Evolutionary conservation across 2,888 invertebrate genomes (phyloP).

Genomic region (Erebia aethiops): DNA sequence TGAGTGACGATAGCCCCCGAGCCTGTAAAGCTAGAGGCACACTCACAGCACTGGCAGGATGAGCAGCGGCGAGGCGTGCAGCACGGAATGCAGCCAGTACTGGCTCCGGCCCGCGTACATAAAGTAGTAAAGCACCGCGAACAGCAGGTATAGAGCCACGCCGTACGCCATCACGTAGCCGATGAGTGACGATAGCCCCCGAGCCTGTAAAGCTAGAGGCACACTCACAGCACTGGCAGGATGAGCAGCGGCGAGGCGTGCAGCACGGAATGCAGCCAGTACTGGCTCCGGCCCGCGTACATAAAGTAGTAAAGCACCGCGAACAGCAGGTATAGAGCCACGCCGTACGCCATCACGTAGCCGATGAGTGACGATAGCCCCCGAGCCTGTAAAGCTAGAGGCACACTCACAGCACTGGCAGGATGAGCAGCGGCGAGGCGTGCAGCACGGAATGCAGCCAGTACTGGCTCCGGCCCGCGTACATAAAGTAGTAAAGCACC

Average conservation of each 20-base stretch:
- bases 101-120: constrained; percentile 91
- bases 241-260: constrained; percentile 91
- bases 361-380: no score
- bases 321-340: constrained; percentile 87
- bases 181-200: constrained; percentile 76
- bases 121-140: constrained; percentile 86
- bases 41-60: constrained; percentile 93
- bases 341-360: constrained; percentile 87
- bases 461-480: constrained; percentile 88
- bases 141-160: constrained; percentile 87
- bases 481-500: constrained; percentile 88
- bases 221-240: constrained; percentile 92
- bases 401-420: constrained; percentile 91
- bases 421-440: constrained; percentile 89
- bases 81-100: constrained; percentile 86
- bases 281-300: constrained; percentile 89
- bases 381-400: no score
- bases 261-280: constrained; percentile 87
- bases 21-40: constrained; percentile 81
- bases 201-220: constrained; percentile 86
- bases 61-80: constrained; percentile 90
- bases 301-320: constrained; percentile 91
- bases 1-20: constrained; percentile 71
- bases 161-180: constrained; percentile 88
- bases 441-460: constrained; percentile 89